Base-by-base conservation (phyloP, 2,797 vertebrate genomes). In the Acipenser transmontanus region DNA sequence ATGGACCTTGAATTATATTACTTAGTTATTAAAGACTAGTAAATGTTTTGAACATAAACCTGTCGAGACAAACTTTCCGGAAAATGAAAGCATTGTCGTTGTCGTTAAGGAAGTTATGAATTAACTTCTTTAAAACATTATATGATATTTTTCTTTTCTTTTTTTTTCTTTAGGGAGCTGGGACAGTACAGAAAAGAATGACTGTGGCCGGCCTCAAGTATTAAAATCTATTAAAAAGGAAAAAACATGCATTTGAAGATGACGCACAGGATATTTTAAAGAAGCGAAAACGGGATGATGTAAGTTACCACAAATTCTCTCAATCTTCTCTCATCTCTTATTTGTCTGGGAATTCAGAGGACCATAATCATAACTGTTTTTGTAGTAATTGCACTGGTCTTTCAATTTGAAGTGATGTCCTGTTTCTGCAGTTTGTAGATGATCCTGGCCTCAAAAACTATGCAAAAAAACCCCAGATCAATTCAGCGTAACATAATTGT, bases 361-460 rank as follows among this genome's bases (percentile, higher is more conserved):
- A 20, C 20, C 20, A 20, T 20, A 20, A 2, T 20, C 2, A 20
- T 20, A 20, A 1, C 1, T 20, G 20, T 64, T 57, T 54, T 20
- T 8, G 13, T 73, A 90, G 88, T 90, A 89, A 74, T 81, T 90
- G 2, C 20, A 20, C 20, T n/a, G n/a, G n/a, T n/a, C n/a, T 20
- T 20, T 20, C 20, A 20, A 20, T 20, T 20, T 20, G 20, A 20
- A 20, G 2, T 2, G 20, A 20, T 54, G 51, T 54, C 8, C 51
- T n/a, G 6, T 67, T 64, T 57, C 17, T 8, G 13, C 73, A 90
- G 88, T 90, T 90, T 74, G 81, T 90, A 62, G 85, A 90, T 68
- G 88, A 91, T 70, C 87, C 87, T 2, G 80, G 79, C 62, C 77
- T 91, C 73, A 85, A 73, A 76, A 91, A 89, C 6, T 85, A 88